Evolutionary conservation across 2,113 vertebrate species (phyloP), one percentile per base, ranked within the genome.

Genomic region (Melanotaenia duboulayi): DNA sequence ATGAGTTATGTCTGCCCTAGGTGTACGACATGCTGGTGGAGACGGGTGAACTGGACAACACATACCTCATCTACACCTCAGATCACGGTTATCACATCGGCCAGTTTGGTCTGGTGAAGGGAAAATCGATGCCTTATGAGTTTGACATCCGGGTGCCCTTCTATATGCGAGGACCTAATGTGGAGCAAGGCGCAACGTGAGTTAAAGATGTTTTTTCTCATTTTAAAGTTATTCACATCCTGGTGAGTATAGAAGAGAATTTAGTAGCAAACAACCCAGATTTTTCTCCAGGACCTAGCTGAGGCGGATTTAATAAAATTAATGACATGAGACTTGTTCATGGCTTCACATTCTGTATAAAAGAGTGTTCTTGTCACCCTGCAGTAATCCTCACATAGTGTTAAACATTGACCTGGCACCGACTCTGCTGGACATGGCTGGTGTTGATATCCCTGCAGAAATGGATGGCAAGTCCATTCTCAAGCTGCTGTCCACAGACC

Each of bases 391-490:
- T 80, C 96, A 98, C 77, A 93, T 99, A 17, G 97, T 99, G 63
- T 86, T 99, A 75, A 99, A 99, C 86, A 93, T 98, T 22, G 97
- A 99, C 90, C 92, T 99, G 2, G 97, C 97, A 2, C 97, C 97
- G 22, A 98, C 97, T 65, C 91, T 99, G 88, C 94, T 99, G 87
- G 97, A 99, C 90, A 99, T 99, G 76, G 97, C 97, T 0, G 97
- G 97, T 2, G 87, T 97, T 80, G 96, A 96, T 85, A 95, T 98
- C 77, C 97, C 97, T 0, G 82, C 94, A 11, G 97, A 99, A 59
- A 99, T 99, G 97, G 97, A 99, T 7, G 97, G 97, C 55, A 99
- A 98, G 81, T 99, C 97, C 9, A 96, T 99, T 91, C 94, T 99
- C n/a, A 99, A 98, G 66, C 89, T 99, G 42, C 87, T 99, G 85